These are phyloP conservation scores for Cossypha polioptera DNA, from an alignment of 2,797 vertebrate genomes.

Conservation along the genomic window DNA sequence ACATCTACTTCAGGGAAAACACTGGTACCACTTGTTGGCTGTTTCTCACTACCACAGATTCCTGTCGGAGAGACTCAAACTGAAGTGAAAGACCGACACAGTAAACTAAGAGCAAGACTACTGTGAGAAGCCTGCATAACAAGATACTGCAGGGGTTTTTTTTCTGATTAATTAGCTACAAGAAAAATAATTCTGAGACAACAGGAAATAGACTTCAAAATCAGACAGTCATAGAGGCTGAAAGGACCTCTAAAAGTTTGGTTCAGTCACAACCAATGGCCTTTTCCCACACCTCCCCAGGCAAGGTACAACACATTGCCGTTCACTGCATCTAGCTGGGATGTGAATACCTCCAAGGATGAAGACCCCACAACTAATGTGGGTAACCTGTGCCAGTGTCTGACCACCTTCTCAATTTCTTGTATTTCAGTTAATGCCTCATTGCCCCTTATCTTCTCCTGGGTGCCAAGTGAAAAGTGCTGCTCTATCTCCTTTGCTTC, in stretches of 20 bases:
- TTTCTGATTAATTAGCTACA: background rate
- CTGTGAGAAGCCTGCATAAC: background rate
- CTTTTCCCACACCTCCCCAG: background rate
- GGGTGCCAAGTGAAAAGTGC: background rate
- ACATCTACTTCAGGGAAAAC: background rate
- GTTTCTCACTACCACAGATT: background rate
- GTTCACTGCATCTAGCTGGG: background rate
- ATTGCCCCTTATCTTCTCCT: background rate
- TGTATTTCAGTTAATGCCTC: background rate
- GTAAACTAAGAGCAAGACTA: background rate
- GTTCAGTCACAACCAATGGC: rapidly evolving
- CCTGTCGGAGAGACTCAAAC: background rate
- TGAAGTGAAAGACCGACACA: background rate
- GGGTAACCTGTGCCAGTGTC: background rate
- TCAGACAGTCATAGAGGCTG: rapidly evolving
- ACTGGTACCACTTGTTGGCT: background rate
- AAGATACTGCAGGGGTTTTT: background rate
- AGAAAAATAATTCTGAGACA: background rate
- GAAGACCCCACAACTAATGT: background rate
- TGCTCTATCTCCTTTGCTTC: background rate
- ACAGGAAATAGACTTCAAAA: background rate
- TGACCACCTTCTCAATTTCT: background rate
- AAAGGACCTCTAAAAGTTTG: background rate
- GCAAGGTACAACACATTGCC: background rate
- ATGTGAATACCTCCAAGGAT: background rate